Percentiles rank a stretch among this genome's conserved stretches.
phyloP scores from a whole-genome alignment of 2,113 vertebrate genomes.

The Fulmarus glacialis region DNA sequence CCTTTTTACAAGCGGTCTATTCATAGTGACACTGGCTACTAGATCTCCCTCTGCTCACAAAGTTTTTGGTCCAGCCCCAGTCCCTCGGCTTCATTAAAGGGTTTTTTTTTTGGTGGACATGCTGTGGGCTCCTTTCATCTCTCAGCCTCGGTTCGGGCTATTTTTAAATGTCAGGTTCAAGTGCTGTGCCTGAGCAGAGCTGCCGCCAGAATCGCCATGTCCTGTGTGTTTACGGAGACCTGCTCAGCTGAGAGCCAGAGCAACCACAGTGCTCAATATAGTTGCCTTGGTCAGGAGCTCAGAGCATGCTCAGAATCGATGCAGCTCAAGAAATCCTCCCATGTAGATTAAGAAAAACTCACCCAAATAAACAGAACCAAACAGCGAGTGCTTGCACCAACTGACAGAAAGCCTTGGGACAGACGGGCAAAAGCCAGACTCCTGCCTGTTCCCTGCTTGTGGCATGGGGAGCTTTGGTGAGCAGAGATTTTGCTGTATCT shows the following conservation, averaged over 20 bases:
- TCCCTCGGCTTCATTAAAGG: not conserved
- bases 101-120: not conserved
- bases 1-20: not conserved
- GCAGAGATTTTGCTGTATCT: not conserved
- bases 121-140: conserved; percentile 30
- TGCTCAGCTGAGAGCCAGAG: not conserved
- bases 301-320: not conserved
- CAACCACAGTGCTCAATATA: not conserved
- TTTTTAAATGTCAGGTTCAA: not conserved
- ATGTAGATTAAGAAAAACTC: not conserved
- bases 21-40: not conserved
- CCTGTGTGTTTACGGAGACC: not conserved
- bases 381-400: rapidly evolving
- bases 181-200: not conserved
- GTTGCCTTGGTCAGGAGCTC: not conserved
- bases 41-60: not conserved
- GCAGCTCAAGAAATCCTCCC: not conserved
- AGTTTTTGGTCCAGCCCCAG: not conserved
- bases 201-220: not conserved
- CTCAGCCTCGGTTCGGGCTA: not conserved
- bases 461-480: not conserved
- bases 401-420: not conserved
- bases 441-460: rapidly evolving
- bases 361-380: not conserved
- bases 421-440: not conserved